Evolutionary conservation across 2,113 vertebrate species (phyloP), one percentile per base, ranked within the genome.

Genomic region (Neoarius graeffei): DNA sequence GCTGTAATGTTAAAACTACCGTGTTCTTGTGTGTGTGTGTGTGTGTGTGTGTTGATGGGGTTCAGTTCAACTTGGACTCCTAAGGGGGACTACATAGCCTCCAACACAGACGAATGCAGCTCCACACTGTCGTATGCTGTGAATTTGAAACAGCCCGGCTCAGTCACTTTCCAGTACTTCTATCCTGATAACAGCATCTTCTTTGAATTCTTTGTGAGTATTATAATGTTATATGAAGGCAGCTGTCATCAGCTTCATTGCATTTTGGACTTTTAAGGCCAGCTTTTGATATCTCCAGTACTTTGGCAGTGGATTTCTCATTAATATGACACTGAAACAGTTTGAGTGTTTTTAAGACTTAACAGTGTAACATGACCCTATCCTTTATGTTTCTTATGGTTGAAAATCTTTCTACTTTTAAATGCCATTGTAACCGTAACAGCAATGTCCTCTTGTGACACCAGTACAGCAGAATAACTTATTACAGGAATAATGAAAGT

Each of bases 201-300:
- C 94, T 99, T 99, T 85, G 97, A 99, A 92, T 99, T 99, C 92
- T 99, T 96, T 15, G 98, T 99, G 93, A 95, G 98, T 95, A 30
- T 84, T 88, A 69, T 76, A 73, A 71, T 54, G 7, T 52, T 7
- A 52, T 13, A 77, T 11, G 17, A 52, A n/a, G 13, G 1, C 10
- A 54, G 13, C 15, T 60, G 20, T 81, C n/a, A 25, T 80, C 48
- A 27, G 14, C 25, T 80, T 13, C 77, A 57, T 17, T 80, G 76
- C 76, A 54, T 79, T 56, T 25, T 56, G 7, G 15, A 57, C 52
- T 15, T 57, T 57, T 57, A 80, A 19, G 77, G 42, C 9, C 73
- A 76, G 17, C 42, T 50, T 76, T 76, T 42, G 7, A 19, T 27
- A 15, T 30, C 48, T 56, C 25, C 6, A 56, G 13, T 56, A 56